These are phyloP conservation scores for Macrostomum lignano DNA, from an alignment of 1,140 invertebrate genomes.

Conservation along the genomic window DNA sequence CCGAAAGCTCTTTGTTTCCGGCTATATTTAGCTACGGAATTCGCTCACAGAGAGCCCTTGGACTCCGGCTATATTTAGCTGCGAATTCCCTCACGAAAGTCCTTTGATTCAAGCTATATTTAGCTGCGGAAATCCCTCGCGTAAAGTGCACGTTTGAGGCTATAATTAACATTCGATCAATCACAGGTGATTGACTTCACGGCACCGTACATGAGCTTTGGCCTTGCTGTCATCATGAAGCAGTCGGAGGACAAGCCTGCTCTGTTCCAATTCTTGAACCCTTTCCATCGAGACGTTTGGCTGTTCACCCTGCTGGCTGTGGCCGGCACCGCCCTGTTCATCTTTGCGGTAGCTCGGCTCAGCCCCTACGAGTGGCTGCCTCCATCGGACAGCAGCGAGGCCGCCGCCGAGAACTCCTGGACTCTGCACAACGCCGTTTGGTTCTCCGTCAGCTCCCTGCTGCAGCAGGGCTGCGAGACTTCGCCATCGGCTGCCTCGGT, in stretches of 20 bases:
- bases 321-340: conserved; percentile 66
- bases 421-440: conserved; percentile 36
- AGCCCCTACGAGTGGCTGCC: conserved; percentile 68
- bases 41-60: no score
- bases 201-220: conserved; percentile 12
- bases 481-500: conserved; percentile 20
- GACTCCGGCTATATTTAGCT: no score
- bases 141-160: no score
- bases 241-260: conserved; percentile 12
- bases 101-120: no score
- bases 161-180: conserved; percentile 10
- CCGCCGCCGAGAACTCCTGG: no score
- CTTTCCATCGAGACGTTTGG: conserved; percentile 81
- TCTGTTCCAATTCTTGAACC: conserved; percentile 73
- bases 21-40: no score
- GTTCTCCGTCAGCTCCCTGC: conserved; percentile 25
- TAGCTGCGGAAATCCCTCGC: no score
- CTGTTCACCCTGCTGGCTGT: conserved; percentile 67
- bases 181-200: conserved; percentile 12
- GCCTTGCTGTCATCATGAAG: conserved; percentile 14
- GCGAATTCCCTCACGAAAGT: no score
- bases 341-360: conserved; percentile 66
- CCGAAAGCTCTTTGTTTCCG: no score
- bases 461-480: conserved; percentile 26
- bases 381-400: conserved; percentile 15